A percentile compares a stretch with the other conserved stretches of the same genome.
Conservation (phyloP, 2,888 invertebrate genomes). For the Oscheius sp. region DNA sequence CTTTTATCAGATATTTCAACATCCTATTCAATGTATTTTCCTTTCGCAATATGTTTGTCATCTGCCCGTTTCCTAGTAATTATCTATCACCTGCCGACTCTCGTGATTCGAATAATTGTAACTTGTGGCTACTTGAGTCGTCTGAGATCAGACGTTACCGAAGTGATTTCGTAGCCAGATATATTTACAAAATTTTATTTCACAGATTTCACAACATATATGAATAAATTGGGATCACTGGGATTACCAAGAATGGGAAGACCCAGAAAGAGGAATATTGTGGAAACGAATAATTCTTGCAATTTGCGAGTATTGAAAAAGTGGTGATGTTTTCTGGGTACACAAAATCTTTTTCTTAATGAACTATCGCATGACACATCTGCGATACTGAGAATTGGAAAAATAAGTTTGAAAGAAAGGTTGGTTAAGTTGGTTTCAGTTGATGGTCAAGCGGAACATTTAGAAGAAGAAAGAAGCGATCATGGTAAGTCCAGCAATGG, state of each 20-base stretch:
- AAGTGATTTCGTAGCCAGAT: background rate
- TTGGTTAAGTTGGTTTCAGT: background rate
- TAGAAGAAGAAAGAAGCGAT: constrained; percentile 2
- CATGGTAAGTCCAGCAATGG: constrained; percentile 24
- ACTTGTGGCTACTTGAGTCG: no score
- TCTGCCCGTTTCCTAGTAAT: constrained; percentile 11
- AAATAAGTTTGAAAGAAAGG: background rate
- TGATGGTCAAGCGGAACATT: background rate
- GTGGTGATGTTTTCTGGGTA: background rate
- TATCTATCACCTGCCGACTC: constrained; percentile 9
- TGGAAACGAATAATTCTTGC: background rate
- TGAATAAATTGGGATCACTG: background rate
- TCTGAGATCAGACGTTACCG: background rate
- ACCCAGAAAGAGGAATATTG: background rate
- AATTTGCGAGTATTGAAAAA: background rate
- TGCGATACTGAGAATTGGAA: constrained; percentile 6
- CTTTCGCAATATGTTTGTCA: constrained; percentile 25
- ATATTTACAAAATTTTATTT: background rate
- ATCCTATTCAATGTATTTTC: background rate
- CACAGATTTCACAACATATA: background rate
- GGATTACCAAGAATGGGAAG: background rate
- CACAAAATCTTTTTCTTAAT: no score
- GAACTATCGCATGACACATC: constrained; percentile 12
- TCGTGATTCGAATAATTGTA: constrained; percentile 15
- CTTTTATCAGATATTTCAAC: background rate